These are phyloP conservation scores for Drosophila santomea DNA, from an alignment of 1,140 invertebrate species.

Conservation along the genomic window DNA sequence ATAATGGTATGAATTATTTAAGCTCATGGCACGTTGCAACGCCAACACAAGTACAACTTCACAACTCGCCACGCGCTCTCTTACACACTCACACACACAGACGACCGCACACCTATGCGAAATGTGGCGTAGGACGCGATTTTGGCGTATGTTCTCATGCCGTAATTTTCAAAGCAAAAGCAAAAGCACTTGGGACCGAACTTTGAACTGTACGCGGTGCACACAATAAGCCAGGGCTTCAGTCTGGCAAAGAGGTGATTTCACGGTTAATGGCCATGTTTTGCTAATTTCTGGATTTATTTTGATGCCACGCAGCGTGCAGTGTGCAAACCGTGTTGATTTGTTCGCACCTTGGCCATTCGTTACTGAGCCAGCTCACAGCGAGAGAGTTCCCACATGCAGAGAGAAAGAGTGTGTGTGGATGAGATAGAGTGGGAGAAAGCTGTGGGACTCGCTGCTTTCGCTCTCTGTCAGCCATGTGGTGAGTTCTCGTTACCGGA, in stretches of 20 bases:
- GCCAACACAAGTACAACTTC: constrained; percentile 40
- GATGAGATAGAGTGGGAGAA: constrained; percentile 11
- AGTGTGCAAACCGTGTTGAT: constrained; percentile 81
- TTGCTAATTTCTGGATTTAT: constrained; percentile 72
- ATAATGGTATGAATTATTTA: constrained; percentile 73
- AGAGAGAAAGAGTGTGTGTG: constrained; percentile 20
- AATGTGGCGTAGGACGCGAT: constrained; percentile 74
- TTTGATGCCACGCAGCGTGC: constrained; percentile 72
- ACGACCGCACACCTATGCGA: constrained; percentile 55
- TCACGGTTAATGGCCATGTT: constrained; percentile 34
- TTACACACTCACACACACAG: constrained; percentile 16
- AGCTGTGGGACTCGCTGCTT: constrained; percentile 57
- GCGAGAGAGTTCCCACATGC: constrained; percentile 16
- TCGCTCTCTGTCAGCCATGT: constrained; percentile 37
- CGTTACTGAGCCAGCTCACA: constrained; percentile 73
- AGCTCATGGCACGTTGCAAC: constrained; percentile 57
- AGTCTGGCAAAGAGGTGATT: constrained; percentile 13
- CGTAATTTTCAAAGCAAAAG: constrained; percentile 69
- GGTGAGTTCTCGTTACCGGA: constrained; percentile 47
- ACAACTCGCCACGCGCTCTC: constrained; percentile 61
- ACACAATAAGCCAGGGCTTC: background rate
- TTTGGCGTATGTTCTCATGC: constrained; percentile 77
- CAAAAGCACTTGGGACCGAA: constrained; percentile 8
- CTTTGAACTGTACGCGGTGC: constrained; percentile 3
- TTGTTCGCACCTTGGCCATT: constrained; percentile 80